A percentile compares a stretch with the other conserved stretches of the same genome.
phyloP scores from a whole-genome alignment of 2,797 vertebrate species.

The Rhinophrynus dorsalis region DNA sequence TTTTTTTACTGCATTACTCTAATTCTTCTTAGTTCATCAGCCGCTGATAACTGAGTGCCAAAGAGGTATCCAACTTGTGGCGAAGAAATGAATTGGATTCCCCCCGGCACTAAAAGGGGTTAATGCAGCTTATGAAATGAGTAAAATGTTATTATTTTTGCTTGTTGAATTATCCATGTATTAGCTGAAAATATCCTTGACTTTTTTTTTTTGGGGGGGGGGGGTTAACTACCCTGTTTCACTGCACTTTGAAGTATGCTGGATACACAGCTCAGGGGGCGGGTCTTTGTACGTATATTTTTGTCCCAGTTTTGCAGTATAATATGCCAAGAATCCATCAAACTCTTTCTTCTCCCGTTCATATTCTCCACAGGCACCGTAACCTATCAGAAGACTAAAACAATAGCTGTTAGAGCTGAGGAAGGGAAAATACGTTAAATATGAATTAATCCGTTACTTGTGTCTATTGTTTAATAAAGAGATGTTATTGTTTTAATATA shows the following conservation, averaged over 20 bases:
- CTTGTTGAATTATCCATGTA: background rate
- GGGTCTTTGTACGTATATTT: conserved; percentile 2
- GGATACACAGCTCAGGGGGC: background rate
- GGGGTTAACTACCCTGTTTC: background rate
- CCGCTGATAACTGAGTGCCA: too few species aligned
- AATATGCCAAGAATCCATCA: conserved; percentile 18
- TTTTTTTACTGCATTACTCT: too few species aligned
- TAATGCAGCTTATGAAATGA: too few species aligned
- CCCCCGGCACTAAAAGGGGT: too few species aligned
- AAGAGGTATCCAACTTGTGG: too few species aligned
- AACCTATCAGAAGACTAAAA: conserved; percentile 14
- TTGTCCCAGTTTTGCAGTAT: conserved; percentile 1
- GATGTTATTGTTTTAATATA: conserved; percentile 66
- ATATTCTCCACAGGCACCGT: conserved; percentile 6
- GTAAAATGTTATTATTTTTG: too few species aligned
- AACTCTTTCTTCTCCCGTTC: background rate
- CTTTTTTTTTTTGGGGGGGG: background rate
- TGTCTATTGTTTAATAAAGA: conserved; percentile 77
- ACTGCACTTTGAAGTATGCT: conserved; percentile 21
- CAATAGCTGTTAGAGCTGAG: conserved; percentile 54
- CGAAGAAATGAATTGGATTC: too few species aligned
- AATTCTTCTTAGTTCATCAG: too few species aligned
- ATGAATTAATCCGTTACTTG: conserved; percentile 71
- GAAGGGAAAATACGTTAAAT: conserved; percentile 62
- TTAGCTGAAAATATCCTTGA: background rate